phyloP scores from a whole-genome alignment of 2,888 invertebrate species.

The Chymomyza amoena region DNA sequence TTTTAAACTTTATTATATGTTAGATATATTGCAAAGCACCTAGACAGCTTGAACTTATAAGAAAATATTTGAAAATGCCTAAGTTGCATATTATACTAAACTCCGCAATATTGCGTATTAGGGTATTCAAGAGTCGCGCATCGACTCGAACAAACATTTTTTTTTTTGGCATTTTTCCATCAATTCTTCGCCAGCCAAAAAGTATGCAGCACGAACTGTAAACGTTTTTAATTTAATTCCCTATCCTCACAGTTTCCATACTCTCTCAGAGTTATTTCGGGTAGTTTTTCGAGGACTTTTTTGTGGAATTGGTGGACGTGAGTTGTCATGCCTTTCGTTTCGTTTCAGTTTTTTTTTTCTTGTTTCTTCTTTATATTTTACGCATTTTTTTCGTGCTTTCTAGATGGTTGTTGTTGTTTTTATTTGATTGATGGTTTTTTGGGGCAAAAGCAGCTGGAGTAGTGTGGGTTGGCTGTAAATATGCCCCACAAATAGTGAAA shows the following conservation, averaged over 20 bases:
- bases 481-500: conserved; percentile 44
- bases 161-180: conserved; percentile 15
- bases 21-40: too few species aligned
- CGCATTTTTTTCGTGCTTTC: conserved; percentile 11
- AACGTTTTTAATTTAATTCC: conserved; percentile 56
- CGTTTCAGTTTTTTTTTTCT: conserved; percentile 12
- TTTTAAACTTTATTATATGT: too few species aligned
- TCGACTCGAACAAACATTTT: neutral
- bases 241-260: neutral
- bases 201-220: conserved; percentile 56
- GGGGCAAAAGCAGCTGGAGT: conserved; percentile 23
- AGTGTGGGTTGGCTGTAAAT: conserved; percentile 27
- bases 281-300: conserved; percentile 22
- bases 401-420: conserved; percentile 30
- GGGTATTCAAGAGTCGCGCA: too few species aligned
- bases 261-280: neutral
- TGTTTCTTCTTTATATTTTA: conserved; percentile 9
- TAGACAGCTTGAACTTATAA: too few species aligned
- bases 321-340: conserved; percentile 47
- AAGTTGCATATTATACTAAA: too few species aligned
- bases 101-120: too few species aligned
- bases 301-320: conserved; percentile 29
- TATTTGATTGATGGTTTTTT: conserved; percentile 40
- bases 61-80: too few species aligned
- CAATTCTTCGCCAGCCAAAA: conserved; percentile 41